Evolutionary conservation across 92 coral and sea anemone genomes (phyloP).

Genomic region (Phenganax marumi): DNA sequence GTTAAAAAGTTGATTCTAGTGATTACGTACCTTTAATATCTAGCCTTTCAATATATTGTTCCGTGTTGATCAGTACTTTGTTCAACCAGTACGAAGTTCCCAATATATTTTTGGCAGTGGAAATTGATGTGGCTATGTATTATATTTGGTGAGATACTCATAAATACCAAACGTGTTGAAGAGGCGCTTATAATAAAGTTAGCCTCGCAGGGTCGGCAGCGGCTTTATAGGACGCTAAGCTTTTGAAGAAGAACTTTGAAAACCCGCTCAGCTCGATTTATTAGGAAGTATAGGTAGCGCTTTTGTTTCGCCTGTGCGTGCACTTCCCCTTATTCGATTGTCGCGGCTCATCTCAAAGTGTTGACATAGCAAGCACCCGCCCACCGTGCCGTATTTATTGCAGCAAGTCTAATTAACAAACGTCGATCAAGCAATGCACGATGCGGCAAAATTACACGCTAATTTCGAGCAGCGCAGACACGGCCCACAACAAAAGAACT

Average conservation of each 20-base stretch:
- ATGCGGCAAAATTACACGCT: conserved; percentile 96
- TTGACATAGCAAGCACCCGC: conserved; percentile 96
- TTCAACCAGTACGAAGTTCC: background rate
- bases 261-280: conserved; percentile 23
- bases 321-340: conserved; percentile 51
- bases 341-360: conserved; percentile 70
- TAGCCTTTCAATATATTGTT: background rate
- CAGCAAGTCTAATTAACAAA: conserved; percentile 99
- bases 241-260: conserved; percentile 29
- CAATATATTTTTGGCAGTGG: too few relatives aligned
- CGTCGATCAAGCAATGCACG: conserved; percentile 68
- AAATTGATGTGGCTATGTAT: too few relatives aligned
- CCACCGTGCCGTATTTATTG: conserved; percentile 95
- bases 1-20: too few relatives aligned
- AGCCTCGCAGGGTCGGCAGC: conserved; percentile 21
- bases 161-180: too few relatives aligned
- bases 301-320: conserved; percentile 46
- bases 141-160: too few relatives aligned
- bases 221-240: conserved; percentile 7
- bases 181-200: background rate
- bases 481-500: conserved; percentile 99
- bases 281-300: conserved; percentile 40
- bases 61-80: background rate
- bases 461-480: conserved; percentile 96
- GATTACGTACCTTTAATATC: background rate